Evolutionary conservation across 2,888 invertebrate genomes (phyloP), one percentile per base, ranked within the genome.

Genomic region (Tethea ocularis): DNA sequence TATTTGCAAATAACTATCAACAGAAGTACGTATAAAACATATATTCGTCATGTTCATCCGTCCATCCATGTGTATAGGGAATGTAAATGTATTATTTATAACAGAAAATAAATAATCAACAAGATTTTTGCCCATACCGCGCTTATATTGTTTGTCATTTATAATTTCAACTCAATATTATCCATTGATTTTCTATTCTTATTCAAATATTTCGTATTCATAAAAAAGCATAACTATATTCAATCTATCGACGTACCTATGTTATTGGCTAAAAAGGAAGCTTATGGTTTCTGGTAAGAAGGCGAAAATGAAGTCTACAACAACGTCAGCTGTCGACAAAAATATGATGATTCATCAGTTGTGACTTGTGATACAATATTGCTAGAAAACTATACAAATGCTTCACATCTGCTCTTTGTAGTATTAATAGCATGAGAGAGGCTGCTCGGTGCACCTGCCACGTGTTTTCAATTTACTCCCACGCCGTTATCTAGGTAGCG

Each of bases 381-480:
- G 20, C 24, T 52, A 15, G 38, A 26, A 59, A n/a, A 61, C 59
- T 59, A 64, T 61, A 67, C 63, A 54, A 67, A 65, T 59, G 62
- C 66, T 71, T 72, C 70, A 71, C 69, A 71, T 75, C 10, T 20
- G 62, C 60, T 75, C 66, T 67, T 67, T 72, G 64, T 63, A 74
- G 70, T 82, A 85, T 82, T 72, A 68, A 74, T 75, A 76, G 79
- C 72, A 61, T 65, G 61, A 63, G 63, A 73, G 66, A 75, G 77
- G 66, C 67, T 73, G 68, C 69, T 71, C 68, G 67, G 61, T 78
- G 75, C 77, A 77, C 61, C 64, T 20, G 61, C 68, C 82, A 84
- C 82, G 82, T 83, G 81, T 83, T 79, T 80, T 69, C 74, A 79
- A 80, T 86, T 81, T 78, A 63, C 78, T 52, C 76, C 75, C 66